Evolutionary conservation across 2,797 vertebrate genomes (phyloP).

Genomic region (Steatocranus sp.): DNA sequence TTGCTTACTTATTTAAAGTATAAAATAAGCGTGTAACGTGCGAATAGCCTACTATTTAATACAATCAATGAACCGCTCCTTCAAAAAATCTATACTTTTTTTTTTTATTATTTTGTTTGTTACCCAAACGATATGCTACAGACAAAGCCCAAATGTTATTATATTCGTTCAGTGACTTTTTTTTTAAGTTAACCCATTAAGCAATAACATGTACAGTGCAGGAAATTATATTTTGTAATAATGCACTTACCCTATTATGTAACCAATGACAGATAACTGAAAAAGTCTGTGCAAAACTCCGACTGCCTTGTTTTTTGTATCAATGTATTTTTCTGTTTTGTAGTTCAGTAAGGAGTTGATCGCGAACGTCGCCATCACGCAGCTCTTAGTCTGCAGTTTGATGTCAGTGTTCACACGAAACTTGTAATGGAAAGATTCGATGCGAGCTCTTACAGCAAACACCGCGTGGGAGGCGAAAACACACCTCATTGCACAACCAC

Average conservation of each 20-base stretch:
- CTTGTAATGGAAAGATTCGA: neutral
- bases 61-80: neutral
- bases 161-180: neutral
- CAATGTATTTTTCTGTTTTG: conserved; percentile 87
- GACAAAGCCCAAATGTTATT: neutral
- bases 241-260: conserved; percentile 75
- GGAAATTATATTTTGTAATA: neutral
- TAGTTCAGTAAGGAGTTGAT: conserved; percentile 82
- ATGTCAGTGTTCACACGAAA: neutral
- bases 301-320: conserved; percentile 86
- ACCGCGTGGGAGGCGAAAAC: neutral
- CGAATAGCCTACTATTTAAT: neutral
- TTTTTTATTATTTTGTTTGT: neutral
- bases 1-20: neutral
- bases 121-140: neutral
- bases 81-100: neutral
- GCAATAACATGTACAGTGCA: neutral
- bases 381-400: neutral
- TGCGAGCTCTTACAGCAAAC: neutral
- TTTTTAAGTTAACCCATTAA: neutral
- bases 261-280: conserved; percentile 84
- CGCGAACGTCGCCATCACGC: conserved; percentile 49
- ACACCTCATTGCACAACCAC: neutral
- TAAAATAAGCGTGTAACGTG: neutral
- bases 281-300: conserved; percentile 86